Base-by-base conservation (phyloP, 2,797 vertebrate genomes). In the Botia almorhae region DNA sequence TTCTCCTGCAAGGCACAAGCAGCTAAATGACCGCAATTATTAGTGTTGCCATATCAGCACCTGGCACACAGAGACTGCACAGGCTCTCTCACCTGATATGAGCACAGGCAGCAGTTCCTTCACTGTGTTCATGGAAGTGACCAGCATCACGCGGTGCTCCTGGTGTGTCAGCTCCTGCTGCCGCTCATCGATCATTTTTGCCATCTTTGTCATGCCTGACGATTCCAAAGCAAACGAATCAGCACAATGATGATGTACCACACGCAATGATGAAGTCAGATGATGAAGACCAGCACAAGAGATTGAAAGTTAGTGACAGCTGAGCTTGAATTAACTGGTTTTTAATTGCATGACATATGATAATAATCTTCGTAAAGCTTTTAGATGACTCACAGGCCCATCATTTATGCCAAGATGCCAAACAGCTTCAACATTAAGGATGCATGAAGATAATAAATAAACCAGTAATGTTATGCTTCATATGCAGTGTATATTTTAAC, bases 161-260 rank as follows among this genome's bases (percentile, higher is more conserved):
- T 99, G 98, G 85, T 99, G 98, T 1, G 97, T 99, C 89, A 99
- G 87, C 86, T 99, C 98, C 91, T 98, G 97, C 87, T 99, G 98
- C 70, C 98, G 92, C 88, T 99, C 98, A 1, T 99, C 98, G 79
- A 99, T 98, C 97, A 99, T 98, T 92, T 99, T 99, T 43, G 98
- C 98, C 97, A 99, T 99, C 90, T 99, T 99, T 2, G 98, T 99
- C 98, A 99, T 99, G 79, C 97, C 97, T 99, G 85, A 76, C 69
- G 68, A 85, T 17, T 23, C 19, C 17, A 16, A 43, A 12, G 13
- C 16, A 14, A 74, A 33, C 60, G 23, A 60, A 69, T 65, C 7
- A 74, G 29, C 23, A 53, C 26, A 33, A 3, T 39, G 39, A 39
- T 39, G 39, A 39, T 39, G 39, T 39, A 39, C 7, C 39, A 39